Conservation (phyloP, 2,797 vertebrate genomes). For the Trematomus bernacchii region DNA sequence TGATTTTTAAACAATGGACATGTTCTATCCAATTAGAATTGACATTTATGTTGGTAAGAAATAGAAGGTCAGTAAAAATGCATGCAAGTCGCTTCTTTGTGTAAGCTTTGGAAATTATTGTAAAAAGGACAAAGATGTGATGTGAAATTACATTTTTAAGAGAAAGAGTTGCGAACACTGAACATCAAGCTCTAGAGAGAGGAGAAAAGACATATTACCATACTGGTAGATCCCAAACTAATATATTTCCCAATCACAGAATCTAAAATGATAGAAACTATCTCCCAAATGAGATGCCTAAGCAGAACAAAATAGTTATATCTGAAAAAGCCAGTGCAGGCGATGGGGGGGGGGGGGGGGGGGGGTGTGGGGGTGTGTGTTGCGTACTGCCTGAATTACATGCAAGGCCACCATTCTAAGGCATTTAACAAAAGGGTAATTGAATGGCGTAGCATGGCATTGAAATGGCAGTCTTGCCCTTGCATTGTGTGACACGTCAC, state of each 20-base stretch:
- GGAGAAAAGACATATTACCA: not conserved
- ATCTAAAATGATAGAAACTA: not conserved
- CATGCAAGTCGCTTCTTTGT: not conserved
- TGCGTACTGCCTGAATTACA: conserved; percentile 72
- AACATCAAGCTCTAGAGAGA: not conserved
- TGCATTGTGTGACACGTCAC: conserved; percentile 83
- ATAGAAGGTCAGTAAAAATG: not conserved
- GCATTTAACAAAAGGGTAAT: conserved; percentile 78
- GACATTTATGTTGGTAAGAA: not conserved
- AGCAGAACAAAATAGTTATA: conserved; percentile 15
- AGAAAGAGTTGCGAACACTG: not conserved
- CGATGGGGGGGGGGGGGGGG: conserved; percentile 13
- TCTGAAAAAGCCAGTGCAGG: conserved; percentile 11
- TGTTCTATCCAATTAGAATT: conserved; percentile 12
- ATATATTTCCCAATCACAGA: not conserved
- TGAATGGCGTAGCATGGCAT: conserved; percentile 78
- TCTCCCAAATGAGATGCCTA: not conserved
- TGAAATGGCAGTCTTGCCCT: conserved; percentile 84
- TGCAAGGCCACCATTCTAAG: conserved; percentile 67
- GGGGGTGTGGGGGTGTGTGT: conserved; percentile 38
- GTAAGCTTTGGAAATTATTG: not conserved
- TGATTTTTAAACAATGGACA: not conserved
- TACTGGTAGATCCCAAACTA: not conserved
- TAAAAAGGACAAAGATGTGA: not conserved
- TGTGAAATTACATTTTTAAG: not conserved